phyloP scores from a whole-genome alignment of 2,113 vertebrate species.

The Colossoma macropomum region DNA sequence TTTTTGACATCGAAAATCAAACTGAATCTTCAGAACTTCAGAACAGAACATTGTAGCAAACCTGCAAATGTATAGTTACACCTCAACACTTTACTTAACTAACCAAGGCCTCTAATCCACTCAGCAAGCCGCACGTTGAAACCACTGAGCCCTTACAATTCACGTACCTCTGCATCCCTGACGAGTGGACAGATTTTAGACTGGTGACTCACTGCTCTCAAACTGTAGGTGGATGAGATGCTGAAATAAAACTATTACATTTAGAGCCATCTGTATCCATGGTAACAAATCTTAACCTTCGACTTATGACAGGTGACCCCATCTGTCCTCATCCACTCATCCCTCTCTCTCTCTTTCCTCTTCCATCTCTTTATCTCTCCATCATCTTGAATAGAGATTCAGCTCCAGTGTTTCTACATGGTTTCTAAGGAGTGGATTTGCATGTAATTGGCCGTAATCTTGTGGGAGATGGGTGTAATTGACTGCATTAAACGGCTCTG shows the following conservation, averaged over 20 bases:
- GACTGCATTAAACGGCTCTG: constrained; percentile 18
- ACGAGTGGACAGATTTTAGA: not conserved
- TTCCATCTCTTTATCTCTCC: not conserved
- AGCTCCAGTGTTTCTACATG: not conserved
- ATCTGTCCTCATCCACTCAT: not conserved
- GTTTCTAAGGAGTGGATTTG: constrained; percentile 37
- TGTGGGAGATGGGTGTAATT: constrained; percentile 32
- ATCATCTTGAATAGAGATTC: constrained; percentile 15
- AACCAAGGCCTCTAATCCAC: not conserved
- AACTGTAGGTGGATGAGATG: not conserved
- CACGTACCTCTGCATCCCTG: not conserved
- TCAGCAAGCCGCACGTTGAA: not conserved
- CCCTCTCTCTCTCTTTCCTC: not conserved
- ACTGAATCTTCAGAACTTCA: too few species aligned
- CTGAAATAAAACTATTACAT: not conserved
- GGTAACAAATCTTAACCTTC: constrained; percentile 42
- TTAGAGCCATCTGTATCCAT: constrained; percentile 25
- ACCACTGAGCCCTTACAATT: not conserved
- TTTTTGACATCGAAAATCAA: too few species aligned
- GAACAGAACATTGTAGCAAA: too few species aligned
- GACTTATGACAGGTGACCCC: constrained; percentile 6
- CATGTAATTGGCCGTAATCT: constrained; percentile 42
- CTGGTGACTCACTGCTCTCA: not conserved
- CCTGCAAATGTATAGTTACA: too few species aligned
- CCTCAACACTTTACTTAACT: too few species aligned